These are phyloP conservation scores for Myotis vivesi DNA, from an alignment of 2,797 vertebrate genomes.

Conservation along the genomic window DNA sequence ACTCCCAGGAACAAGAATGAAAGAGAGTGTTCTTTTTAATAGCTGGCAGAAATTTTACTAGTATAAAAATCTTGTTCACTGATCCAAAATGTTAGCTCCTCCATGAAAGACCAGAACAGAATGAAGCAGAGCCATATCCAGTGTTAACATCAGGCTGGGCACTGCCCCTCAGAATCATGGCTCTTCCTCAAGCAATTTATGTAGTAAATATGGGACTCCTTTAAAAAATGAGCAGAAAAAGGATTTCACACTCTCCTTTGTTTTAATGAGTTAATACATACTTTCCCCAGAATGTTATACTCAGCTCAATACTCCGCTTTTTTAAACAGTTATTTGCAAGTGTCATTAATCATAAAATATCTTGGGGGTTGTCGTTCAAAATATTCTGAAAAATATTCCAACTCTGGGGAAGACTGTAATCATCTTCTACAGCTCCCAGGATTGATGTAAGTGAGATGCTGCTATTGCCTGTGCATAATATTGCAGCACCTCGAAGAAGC, in stretches of 20 bases:
- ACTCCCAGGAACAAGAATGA: not conserved
- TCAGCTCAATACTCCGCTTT: not conserved
- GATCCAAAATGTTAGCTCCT: not conserved
- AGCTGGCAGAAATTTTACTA: not conserved
- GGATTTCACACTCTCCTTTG: conserved; percentile 65
- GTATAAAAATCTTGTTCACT: not conserved
- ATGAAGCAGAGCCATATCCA: not conserved
- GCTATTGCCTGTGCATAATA: not conserved
- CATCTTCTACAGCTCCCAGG: not conserved
- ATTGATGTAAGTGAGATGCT: not conserved
- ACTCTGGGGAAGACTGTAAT: not conserved
- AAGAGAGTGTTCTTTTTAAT: not conserved
- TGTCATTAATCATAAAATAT: conserved; percentile 37
- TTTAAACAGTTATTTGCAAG: not conserved
- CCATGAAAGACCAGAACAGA: not conserved
- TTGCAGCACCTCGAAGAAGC: not conserved
- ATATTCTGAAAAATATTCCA: not conserved
- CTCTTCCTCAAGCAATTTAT: not conserved
- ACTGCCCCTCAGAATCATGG: not conserved
- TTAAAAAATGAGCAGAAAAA: not conserved
- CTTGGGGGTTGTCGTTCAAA: not conserved
- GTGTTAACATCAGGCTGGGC: not conserved
- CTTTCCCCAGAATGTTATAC: conserved; percentile 52
- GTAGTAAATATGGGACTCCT: not conserved
- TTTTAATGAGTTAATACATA: conserved; percentile 50